These are phyloP conservation scores for Pipistrellus pygmaeus DNA, from an alignment of 2,797 vertebrate species.

Conservation along the genomic window DNA sequence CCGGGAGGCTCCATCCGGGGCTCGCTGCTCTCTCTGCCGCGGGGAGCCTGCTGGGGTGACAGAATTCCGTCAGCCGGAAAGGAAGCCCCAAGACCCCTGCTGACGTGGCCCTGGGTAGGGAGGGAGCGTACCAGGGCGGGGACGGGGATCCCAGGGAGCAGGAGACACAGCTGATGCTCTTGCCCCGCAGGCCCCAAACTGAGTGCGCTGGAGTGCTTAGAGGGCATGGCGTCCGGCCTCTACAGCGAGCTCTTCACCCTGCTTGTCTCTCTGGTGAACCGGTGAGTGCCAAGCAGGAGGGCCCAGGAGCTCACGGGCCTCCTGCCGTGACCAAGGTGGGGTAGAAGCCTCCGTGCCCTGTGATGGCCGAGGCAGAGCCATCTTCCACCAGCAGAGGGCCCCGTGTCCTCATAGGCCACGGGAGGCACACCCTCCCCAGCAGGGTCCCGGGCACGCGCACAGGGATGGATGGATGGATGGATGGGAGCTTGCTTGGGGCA, in stretches of 20 bases:
- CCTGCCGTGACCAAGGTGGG: neutral
- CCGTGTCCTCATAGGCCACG: neutral
- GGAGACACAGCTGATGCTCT: neutral
- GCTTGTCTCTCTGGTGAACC: conserved; percentile 96
- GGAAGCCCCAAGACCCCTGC: neutral
- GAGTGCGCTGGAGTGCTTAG: conserved; percentile 96
- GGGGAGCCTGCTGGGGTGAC: neutral
- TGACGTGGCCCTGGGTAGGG: neutral
- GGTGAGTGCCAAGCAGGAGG: conserved; percentile 56
- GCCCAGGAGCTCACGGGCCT: neutral
- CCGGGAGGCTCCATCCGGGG: neutral
- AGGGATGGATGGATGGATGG: neutral
- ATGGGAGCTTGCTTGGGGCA: neutral
- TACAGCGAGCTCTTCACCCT: conserved; percentile 97
- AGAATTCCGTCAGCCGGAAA: neutral
- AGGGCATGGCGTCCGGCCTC: conserved; percentile 95
- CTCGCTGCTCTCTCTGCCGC: neutral
- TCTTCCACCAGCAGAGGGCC: conserved; percentile 40
- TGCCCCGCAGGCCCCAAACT: conserved; percentile 91
- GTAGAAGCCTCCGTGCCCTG: too few relatives aligned
- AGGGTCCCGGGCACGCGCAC: neutral
- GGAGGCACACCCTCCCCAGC: neutral
- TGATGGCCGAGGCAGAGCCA: neutral
- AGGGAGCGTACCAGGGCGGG: neutral
- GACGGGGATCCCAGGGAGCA: neutral